Evolutionary conservation across 1,140 invertebrate species (phyloP).

Genomic region (Temnothorax curvispinosus): DNA sequence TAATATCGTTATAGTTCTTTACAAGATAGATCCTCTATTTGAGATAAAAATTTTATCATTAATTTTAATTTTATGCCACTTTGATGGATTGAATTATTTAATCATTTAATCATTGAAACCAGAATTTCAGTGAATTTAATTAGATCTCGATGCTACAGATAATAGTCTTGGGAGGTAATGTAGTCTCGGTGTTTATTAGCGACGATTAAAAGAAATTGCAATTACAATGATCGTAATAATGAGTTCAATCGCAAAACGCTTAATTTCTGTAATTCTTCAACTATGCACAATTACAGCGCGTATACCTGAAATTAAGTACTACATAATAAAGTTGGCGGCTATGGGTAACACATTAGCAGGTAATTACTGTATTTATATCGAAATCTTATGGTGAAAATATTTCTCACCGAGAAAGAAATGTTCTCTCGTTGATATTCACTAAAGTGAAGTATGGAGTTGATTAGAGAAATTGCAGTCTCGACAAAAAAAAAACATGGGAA

Average conservation of each 20-base stretch:
- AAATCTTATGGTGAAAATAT: conserved; percentile 17
- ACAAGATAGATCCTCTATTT: not conserved
- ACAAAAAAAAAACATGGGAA: not conserved
- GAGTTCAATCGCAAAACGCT: not conserved
- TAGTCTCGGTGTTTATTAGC: not conserved
- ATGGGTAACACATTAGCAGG: not conserved
- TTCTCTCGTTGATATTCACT: not conserved
- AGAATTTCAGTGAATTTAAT: not conserved
- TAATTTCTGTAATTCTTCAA: conserved; percentile 11
- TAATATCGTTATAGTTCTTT: not conserved
- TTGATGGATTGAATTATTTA: not conserved
- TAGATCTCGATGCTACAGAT: not conserved
- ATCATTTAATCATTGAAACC: not conserved
- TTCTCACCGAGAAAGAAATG: not conserved
- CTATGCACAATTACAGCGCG: not conserved
- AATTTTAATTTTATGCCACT: not conserved
- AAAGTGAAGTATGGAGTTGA: not conserved
- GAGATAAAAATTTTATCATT: not conserved
- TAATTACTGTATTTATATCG: conserved; percentile 8
- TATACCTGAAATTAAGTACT: not conserved
- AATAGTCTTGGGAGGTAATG: not conserved
- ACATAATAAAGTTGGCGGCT: not conserved
- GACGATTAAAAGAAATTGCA: conserved; percentile 25
- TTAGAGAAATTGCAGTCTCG: not conserved
- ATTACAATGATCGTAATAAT: not conserved